A percentile compares a stretch with the other conserved stretches of the same genome.
These are phyloP conservation scores for Volucella inflata DNA, from an alignment of 2,888 invertebrate genomes.

Conservation along the genomic window DNA sequence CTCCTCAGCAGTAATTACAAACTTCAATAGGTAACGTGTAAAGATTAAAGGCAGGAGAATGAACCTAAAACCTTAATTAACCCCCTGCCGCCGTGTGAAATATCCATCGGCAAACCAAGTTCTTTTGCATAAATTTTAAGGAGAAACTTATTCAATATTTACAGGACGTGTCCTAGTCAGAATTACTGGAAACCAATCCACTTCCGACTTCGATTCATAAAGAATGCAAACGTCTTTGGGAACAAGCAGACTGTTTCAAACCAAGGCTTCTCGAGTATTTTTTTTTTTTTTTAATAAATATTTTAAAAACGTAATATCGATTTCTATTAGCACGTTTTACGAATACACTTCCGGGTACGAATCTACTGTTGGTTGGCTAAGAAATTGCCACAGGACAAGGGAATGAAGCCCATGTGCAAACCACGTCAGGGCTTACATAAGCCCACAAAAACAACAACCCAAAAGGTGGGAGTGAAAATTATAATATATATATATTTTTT, in stretches of 20 bases:
- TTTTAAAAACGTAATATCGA: conserved; percentile 30
- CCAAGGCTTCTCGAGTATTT: conserved; percentile 11
- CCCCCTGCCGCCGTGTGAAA: conserved; percentile 15
- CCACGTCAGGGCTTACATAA: conserved; percentile 6
- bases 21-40: not conserved
- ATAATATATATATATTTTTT: conserved; percentile 35
- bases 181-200: conserved; percentile 33
- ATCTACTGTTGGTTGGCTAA: not conserved
- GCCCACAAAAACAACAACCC: conserved; percentile 8
- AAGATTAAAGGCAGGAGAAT: conserved; percentile 12
- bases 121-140: conserved; percentile 4
- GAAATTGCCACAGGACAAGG: not conserved
- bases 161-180: not conserved
- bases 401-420: too few species aligned
- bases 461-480: not conserved
- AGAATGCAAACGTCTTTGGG: conserved; percentile 30
- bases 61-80: not conserved
- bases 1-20: conserved; percentile 6
- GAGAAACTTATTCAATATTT: conserved; percentile 11
- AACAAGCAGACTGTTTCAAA: conserved; percentile 32
- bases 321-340: not conserved
- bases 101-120: conserved; percentile 24
- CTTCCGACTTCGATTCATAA: conserved; percentile 9
- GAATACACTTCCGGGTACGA: too few species aligned
- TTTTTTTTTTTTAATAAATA: conserved; percentile 42